These are phyloP conservation scores for Limnephilus auricula DNA, from an alignment of 2,888 invertebrate genomes.

Conservation along the genomic window DNA sequence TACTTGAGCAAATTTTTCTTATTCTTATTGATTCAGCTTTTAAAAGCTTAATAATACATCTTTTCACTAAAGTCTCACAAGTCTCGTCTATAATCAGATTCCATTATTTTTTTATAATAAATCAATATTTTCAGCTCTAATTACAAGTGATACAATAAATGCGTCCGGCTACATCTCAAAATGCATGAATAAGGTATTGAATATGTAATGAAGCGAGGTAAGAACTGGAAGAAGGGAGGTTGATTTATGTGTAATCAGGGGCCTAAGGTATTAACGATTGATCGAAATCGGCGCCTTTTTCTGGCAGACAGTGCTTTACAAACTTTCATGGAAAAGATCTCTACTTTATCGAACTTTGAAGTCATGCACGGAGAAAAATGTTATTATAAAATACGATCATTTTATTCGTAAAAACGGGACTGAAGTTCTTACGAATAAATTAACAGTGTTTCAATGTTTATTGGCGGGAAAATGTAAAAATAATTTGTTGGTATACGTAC, in stretches of 20 bases:
- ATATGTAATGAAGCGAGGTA: conserved; percentile 41
- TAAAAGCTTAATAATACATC: background rate
- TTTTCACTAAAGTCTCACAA: background rate
- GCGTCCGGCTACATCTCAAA: conserved; percentile 22
- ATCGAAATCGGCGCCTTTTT: conserved; percentile 61
- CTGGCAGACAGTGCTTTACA: conserved; percentile 6
- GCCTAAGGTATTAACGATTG: conserved; percentile 61
- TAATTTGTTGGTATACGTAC: too few relatives aligned
- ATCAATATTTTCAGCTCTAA: conserved; percentile 31
- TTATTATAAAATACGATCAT: too few relatives aligned
- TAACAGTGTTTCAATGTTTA: too few relatives aligned
- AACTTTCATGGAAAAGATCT: conserved; percentile 13
- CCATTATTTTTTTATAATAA: background rate
- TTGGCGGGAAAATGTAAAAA: too few relatives aligned
- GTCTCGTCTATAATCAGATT: background rate
- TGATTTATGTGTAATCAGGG: conserved; percentile 59
- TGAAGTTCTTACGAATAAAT: too few relatives aligned
- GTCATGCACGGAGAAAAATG: too few relatives aligned
- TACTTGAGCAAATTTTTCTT: background rate
- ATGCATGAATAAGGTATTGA: background rate
- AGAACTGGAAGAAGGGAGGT: background rate
- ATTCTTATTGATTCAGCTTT: background rate
- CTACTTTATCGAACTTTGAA: background rate
- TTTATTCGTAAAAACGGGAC: too few relatives aligned
- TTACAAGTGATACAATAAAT: conserved; percentile 24